Percentiles rank a stretch among this genome's conserved stretches.
Conservation (phyloP, 1,140 invertebrate species). For the Nasonia vitripennis region DNA sequence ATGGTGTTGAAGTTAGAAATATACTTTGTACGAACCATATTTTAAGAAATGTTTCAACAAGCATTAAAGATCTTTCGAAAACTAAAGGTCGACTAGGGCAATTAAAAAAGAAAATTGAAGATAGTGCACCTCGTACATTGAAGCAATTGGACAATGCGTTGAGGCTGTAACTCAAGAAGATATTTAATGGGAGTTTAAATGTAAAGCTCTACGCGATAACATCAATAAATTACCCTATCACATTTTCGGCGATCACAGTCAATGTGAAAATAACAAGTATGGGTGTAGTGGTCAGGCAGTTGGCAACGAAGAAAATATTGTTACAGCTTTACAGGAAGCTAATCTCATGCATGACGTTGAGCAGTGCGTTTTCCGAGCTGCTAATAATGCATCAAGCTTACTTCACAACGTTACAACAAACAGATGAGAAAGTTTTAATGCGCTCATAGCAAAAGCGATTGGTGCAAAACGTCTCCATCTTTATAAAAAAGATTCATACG, state of each 20-base stretch:
- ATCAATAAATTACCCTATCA: slow-evolving; percentile 1
- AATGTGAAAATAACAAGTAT: not conserved
- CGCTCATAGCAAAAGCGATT: slow-evolving; percentile 18
- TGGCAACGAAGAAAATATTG: too few species aligned
- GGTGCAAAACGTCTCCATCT: slow-evolving; percentile 44
- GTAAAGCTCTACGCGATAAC: too few species aligned
- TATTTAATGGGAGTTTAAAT: too few species aligned
- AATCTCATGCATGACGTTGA: not conserved
- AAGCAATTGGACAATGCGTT: too few species aligned
- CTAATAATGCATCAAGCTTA: not conserved
- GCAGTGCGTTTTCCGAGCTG: not conserved
- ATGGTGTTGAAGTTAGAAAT: too few species aligned
- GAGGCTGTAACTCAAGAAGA: too few species aligned
- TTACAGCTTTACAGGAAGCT: not conserved
- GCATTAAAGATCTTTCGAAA: too few species aligned
- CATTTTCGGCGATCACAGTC: slow-evolving; percentile 13
- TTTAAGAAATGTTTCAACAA: too few species aligned
- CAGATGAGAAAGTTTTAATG: slow-evolving; percentile 9
- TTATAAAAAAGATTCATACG: slow-evolving; percentile 34
- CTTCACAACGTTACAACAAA: slow-evolving; percentile 9
- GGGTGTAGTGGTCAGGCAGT: too few species aligned
- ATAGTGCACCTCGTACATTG: not conserved
- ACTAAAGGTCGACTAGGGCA: too few species aligned
- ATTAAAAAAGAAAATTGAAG: not conserved
- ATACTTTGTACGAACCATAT: too few species aligned